Conservation (phyloP, 1,140 invertebrate species). For the Trichogramma pretiosum region DNA sequence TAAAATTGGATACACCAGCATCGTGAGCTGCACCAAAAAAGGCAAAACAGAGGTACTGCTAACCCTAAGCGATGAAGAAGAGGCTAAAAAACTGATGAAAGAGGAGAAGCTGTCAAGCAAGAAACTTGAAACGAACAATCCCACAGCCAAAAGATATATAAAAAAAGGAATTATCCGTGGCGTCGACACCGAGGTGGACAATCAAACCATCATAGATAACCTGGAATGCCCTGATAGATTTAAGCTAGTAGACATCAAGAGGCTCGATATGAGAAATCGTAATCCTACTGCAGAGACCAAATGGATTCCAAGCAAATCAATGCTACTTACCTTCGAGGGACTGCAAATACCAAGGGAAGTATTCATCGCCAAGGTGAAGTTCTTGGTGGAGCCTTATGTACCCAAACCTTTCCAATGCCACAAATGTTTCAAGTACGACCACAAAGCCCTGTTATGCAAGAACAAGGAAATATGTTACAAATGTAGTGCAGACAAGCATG, state of each 20-base stretch:
- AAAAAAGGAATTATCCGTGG: neutral
- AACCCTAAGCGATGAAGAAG: neutral
- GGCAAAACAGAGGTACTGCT: neutral
- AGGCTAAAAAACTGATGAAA: neutral
- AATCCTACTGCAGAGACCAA: neutral
- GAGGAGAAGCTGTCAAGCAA: neutral
- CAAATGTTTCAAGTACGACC: slow-evolving; percentile 14
- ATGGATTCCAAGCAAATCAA: slow-evolving; percentile 7
- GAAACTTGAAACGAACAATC: neutral
- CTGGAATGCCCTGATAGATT: neutral
- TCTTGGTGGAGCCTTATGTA: slow-evolving; percentile 11
- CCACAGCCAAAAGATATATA: neutral
- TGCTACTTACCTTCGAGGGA: slow-evolving; percentile 9
- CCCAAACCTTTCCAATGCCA: slow-evolving; percentile 16
- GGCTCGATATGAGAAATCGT: neutral
- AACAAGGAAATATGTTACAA: slow-evolving; percentile 5
- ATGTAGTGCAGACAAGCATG: slow-evolving; percentile 9
- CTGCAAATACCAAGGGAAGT: slow-evolving; percentile 7
- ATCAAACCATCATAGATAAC: neutral
- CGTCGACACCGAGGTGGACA: neutral
- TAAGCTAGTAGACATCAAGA: neutral
- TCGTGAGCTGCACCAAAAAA: neutral
- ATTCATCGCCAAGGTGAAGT: slow-evolving; percentile 6
- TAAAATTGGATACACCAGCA: neutral
- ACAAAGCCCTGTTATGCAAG: slow-evolving; percentile 10